Evolutionary conservation across 23 tunicate species (phyloP).

Genomic region (Botrylloides violaceus): DNA sequence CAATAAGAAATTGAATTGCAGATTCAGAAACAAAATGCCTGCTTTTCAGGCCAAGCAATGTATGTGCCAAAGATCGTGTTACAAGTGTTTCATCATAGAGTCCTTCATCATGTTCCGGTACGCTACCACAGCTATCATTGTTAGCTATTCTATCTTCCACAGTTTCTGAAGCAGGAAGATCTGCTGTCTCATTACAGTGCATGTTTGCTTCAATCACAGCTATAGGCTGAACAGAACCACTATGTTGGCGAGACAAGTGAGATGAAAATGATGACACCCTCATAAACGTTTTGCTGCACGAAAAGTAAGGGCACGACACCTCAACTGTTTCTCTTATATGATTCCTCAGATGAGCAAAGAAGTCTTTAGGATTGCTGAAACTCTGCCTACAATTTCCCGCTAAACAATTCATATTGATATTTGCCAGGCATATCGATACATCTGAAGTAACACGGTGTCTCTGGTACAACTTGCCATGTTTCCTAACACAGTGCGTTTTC

Average conservation of each 20-base stretch:
- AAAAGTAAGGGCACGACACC: neutral
- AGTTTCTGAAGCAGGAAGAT: neutral
- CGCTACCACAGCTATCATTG: neutral
- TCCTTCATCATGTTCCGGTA: neutral
- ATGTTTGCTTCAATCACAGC: too few species aligned
- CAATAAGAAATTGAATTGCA: slow-evolving; percentile 7
- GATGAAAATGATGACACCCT: neutral
- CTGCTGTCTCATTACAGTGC: too few species aligned
- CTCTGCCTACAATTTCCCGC: neutral
- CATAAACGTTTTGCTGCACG: neutral
- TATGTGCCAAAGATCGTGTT: neutral
- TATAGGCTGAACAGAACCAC: neutral
- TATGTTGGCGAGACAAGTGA: neutral
- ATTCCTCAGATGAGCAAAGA: slow-evolving; percentile 3
- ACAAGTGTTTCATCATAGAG: neutral
- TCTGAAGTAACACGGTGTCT: neutral
- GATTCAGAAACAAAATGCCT: neutral
- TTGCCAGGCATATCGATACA: neutral
- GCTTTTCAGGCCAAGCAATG: neutral
- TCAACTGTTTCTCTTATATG: neutral
- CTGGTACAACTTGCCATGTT: neutral
- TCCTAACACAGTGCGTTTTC: neutral
- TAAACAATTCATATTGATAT: too few species aligned
- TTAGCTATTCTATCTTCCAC: neutral
- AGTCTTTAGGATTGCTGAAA: too few species aligned